Evolutionary conservation across 2,113 vertebrate genomes (phyloP).

Genomic region (Alethe castanea): DNA sequence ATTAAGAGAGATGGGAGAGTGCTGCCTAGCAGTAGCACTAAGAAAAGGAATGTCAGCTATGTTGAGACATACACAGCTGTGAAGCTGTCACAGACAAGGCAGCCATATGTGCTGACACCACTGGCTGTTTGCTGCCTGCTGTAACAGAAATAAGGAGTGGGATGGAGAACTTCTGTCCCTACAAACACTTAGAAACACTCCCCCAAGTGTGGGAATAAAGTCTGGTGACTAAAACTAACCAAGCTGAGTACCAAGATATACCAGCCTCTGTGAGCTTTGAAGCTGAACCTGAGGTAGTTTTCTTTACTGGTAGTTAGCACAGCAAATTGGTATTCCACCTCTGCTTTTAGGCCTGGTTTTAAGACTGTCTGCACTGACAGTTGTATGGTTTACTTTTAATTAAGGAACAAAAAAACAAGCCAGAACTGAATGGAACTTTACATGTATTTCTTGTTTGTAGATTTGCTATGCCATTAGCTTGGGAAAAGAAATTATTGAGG

Average conservation of each 20-base stretch:
- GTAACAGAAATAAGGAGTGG: background rate
- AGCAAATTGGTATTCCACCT: background rate
- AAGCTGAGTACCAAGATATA: background rate
- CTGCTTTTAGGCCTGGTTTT: background rate
- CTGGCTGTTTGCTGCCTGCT: background rate
- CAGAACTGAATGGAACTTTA: background rate
- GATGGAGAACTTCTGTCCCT: background rate
- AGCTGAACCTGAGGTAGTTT: background rate
- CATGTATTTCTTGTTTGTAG: constrained; percentile 69
- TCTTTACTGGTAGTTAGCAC: background rate
- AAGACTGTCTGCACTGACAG: background rate
- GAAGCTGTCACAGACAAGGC: background rate
- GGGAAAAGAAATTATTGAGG: constrained; percentile 91
- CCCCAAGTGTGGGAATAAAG: background rate
- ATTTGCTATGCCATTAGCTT: constrained; percentile 94
- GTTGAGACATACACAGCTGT: rapidly evolving
- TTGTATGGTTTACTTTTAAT: background rate
- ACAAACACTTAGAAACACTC: background rate
- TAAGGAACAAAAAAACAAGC: background rate
- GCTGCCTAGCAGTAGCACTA: background rate
- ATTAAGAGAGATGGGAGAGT: background rate
- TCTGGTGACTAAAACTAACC: background rate
- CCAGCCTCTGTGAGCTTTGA: background rate
- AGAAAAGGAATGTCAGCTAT: background rate
- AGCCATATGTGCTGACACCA: rapidly evolving